Evolutionary conservation across 2,888 invertebrate genomes (phyloP).

Genomic region (Melanophora roralis): DNA sequence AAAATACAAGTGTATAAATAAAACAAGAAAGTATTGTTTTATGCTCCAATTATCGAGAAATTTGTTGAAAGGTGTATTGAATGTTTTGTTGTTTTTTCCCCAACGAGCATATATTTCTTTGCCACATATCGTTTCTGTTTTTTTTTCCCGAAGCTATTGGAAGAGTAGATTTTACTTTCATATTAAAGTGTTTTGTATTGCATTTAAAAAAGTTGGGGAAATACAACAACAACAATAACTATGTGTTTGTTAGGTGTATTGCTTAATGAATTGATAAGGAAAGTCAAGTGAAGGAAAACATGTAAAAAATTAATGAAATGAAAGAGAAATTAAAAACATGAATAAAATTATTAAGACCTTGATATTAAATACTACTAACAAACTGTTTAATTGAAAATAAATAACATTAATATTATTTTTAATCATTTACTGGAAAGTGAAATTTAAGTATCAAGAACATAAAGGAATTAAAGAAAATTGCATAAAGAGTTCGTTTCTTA

Average conservation of each 20-base stretch:
- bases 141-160: conserved; percentile 7
- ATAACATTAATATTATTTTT: no score
- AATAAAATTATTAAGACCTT: conserved; percentile 33
- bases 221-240: background rate
- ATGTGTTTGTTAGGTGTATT: background rate
- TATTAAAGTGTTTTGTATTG: conserved; percentile 7
- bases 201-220: conserved; percentile 14
- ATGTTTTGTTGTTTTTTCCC: conserved; percentile 33
- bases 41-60: conserved; percentile 63
- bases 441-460: background rate
- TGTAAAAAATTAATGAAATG: conserved; percentile 46
- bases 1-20: background rate
- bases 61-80: conserved; percentile 60
- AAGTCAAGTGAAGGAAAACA: conserved; percentile 33
- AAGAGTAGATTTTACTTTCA: conserved; percentile 59
- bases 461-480: no score
- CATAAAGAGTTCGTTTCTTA: conserved; percentile 14
- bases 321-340: conserved; percentile 52
- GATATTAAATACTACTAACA: background rate
- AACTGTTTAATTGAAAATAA: no score
- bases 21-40: conserved; percentile 62
- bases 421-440: no score
- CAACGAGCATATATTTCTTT: conserved; percentile 27
- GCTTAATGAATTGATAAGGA: conserved; percentile 30
- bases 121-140: conserved; percentile 8